Base-by-base conservation (phyloP, 2,888 invertebrate genomes). In the Hybos culiciformis region DNA sequence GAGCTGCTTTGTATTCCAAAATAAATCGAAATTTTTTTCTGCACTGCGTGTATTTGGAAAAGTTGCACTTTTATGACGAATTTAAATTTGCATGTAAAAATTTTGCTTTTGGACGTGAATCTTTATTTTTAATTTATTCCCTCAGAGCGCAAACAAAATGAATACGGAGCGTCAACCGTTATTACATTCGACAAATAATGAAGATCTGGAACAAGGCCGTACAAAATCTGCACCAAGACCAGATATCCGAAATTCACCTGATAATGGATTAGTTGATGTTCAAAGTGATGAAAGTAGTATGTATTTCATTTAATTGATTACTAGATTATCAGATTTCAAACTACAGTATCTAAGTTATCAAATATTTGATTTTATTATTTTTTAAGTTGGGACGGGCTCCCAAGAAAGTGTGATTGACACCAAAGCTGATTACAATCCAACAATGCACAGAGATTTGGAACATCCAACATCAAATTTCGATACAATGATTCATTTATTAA, bases 391-490 rank as follows among this genome's bases (percentile, higher is more conserved):
- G 12, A 51, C 53, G 6, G 42, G 15, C 14, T 46, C 45, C 20
- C 24, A 54, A 42, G 56, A 53, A 19, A 48, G 48, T 41, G 48
- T 48, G 32, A n/a, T n/a, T n/a, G n/a, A n/a, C n/a, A 45, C 45
- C 37, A 61, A 57, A 44, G 51, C 53, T n/a, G 57, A 54, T 24
- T 70, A 70, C 50, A 70, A 80, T 60, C 82, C 82, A 34, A 69
- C 78, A 11, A 67, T 75, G 15, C 79, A 83, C 59, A 70, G 84
- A 53, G 71, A 74, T 44, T 62, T 84, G 53, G 82, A 83, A 56
- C 78, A 84, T 64, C 84, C 85, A 1, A 84, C 85, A 4, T 83
- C 84, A 50, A 88, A 83, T 67, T 71, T 79, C 53, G 83, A 83
- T 57, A 83, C 84, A 3, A 70, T 82, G 62, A 77, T 82, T 51